Evolutionary conservation across 2,888 invertebrate genomes (phyloP).

Genomic region (Hartigia nigra): DNA sequence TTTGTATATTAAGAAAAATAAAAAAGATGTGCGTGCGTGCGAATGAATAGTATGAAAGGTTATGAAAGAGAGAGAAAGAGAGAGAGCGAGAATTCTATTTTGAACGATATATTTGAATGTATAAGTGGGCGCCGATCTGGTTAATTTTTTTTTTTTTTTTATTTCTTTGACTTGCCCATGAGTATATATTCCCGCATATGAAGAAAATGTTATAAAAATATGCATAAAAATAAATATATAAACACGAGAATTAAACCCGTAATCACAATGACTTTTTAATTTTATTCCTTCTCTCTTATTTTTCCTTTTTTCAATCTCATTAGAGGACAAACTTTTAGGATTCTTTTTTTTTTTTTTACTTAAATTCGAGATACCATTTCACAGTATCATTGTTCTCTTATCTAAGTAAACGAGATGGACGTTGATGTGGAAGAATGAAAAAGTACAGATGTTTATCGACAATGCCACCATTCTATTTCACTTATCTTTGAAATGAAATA

Average conservation of each 20-base stretch:
- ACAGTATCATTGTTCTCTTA: too few relatives aligned
- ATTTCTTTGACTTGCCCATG: constrained; percentile 52
- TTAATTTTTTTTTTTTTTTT: constrained; percentile 50
- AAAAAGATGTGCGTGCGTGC: constrained; percentile 30
- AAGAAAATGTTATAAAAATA: constrained; percentile 52
- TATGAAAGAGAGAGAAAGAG: constrained; percentile 10
- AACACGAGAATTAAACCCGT: constrained; percentile 32
- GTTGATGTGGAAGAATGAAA: too few relatives aligned
- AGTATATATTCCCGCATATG: constrained; percentile 50
- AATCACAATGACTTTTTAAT: background rate
- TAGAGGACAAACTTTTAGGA: background rate
- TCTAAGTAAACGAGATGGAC: too few relatives aligned
- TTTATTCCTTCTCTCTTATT: background rate
- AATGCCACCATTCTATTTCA: too few relatives aligned
- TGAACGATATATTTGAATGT: constrained; percentile 34
- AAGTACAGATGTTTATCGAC: too few relatives aligned
- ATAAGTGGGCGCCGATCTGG: constrained; percentile 47
- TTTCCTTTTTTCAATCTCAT: background rate
- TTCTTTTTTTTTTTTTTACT: too few relatives aligned
- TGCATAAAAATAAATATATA: constrained; percentile 56
- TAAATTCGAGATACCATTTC: too few relatives aligned
- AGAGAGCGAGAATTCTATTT: constrained; percentile 34
- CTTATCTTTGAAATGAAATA: too few relatives aligned
- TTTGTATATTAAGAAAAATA: constrained; percentile 45
- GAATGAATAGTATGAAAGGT: background rate